Conservation (phyloP, 1,140 invertebrate species). For the Pararge aegeria region DNA sequence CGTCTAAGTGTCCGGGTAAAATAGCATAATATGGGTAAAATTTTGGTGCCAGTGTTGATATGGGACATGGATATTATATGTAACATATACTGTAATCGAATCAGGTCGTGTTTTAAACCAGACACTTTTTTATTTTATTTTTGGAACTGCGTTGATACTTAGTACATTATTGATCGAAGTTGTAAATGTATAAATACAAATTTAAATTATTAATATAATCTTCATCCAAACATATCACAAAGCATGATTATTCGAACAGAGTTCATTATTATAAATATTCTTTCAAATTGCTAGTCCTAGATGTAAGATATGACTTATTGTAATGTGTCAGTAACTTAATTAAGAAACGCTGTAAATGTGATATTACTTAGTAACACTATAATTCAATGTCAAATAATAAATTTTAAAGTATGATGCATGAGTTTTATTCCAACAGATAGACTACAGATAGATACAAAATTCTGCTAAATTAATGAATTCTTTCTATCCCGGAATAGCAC, state of each 20-base stretch:
- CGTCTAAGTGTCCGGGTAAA: no score
- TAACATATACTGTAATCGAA: no score
- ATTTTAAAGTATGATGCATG: neutral
- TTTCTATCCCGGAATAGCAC: no score
- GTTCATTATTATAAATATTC: slow-evolving; percentile 37
- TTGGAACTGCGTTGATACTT: no score
- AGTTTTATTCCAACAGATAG: neutral
- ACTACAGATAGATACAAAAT: no score
- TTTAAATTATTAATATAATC: slow-evolving; percentile 27
- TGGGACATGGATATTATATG: no score
- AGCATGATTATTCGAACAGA: slow-evolving; percentile 57
- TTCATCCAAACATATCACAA: slow-evolving; percentile 67
- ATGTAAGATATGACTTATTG: slow-evolving; percentile 55
- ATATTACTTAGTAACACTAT: slow-evolving; percentile 54
- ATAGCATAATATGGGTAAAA: no score
- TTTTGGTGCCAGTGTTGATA: no score
- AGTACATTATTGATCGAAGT: no score
- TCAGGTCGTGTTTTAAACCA: no score
- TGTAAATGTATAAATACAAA: neutral
- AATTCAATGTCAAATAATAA: slow-evolving; percentile 40
- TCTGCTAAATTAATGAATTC: no score
- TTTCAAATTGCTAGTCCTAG: slow-evolving; percentile 68
- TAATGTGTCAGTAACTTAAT: slow-evolving; percentile 35
- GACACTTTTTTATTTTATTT: no score
- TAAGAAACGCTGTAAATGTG: slow-evolving; percentile 67